These are phyloP conservation scores for Astropecten irregularis DNA, from an alignment of 53 echinoderm and acorn worm genomes.

Conservation along the genomic window DNA sequence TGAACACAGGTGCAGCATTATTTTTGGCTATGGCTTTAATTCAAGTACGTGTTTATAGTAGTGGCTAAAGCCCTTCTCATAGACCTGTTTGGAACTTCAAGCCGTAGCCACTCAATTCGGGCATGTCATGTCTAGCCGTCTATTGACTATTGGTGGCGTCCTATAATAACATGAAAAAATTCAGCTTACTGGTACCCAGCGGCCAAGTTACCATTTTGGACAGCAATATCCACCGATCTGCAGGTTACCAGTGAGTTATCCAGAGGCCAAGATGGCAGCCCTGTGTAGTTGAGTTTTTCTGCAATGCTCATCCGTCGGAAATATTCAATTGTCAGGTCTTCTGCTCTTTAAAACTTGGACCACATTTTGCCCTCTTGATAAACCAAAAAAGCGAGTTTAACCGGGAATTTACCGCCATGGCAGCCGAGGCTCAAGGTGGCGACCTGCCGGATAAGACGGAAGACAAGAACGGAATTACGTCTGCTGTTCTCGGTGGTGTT, in stretches of 20 bases:
- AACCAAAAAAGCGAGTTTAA: not conserved
- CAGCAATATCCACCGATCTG: not conserved
- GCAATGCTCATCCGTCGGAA: constrained; percentile 34
- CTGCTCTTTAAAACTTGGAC: not conserved
- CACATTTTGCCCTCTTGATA: not conserved
- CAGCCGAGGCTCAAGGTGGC: constrained; percentile 27
- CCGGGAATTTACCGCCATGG: constrained; percentile 8
- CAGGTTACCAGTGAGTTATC: not conserved
- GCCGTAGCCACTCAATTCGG: too few species aligned
- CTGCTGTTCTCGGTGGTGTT: not conserved
- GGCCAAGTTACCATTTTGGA: not conserved
- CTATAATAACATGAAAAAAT: not conserved
- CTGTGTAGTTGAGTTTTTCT: constrained; percentile 26
- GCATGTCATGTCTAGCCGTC: too few species aligned
- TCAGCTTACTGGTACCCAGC: constrained; percentile 29
- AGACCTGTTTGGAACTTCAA: too few species aligned
- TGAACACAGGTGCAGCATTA: too few species aligned
- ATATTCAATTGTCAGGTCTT: constrained; percentile 18
- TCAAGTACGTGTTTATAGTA: too few species aligned
- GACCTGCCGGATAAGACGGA: constrained; percentile 6
- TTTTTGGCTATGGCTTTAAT: too few species aligned
- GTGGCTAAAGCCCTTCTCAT: too few species aligned
- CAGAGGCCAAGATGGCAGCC: constrained; percentile 50
- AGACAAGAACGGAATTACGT: not conserved
- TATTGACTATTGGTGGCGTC: constrained; percentile 38